Evolutionary conservation across 2,113 vertebrate species (phyloP).

Genomic region (Pygoscelis adeliae): DNA sequence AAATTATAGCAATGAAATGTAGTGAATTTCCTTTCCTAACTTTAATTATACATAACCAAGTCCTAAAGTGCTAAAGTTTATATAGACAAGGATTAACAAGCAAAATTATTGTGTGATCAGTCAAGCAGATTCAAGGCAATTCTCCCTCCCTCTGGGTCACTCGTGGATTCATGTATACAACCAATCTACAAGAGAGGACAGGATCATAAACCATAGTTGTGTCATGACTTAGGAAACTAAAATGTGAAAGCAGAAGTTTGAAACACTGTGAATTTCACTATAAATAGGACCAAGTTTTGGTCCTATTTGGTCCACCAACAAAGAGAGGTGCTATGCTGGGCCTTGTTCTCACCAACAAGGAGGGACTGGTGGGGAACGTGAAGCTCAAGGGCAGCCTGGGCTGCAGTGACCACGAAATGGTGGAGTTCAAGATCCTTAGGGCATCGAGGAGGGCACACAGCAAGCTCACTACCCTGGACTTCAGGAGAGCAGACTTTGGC

Average conservation of each 20-base stretch:
- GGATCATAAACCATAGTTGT: not conserved
- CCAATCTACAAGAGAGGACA: not conserved
- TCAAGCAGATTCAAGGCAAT: not conserved
- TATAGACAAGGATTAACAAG: not conserved
- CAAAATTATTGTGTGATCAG: not conserved
- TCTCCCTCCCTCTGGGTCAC: not conserved
- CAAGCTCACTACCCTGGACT: no score
- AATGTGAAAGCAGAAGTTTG: not conserved
- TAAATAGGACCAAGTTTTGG: not conserved
- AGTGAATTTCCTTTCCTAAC: not conserved
- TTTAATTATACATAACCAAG: not conserved
- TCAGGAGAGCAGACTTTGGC: no score
- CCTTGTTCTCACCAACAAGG: no score
- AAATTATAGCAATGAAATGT: not conserved
- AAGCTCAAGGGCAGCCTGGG: no score
- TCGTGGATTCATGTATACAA: accelerated
- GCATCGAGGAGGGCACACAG: no score
- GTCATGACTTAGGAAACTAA: not conserved
- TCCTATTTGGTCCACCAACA: no score
- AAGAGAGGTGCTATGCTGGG: no score
- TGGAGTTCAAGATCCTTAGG: no score
- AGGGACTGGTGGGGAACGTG: no score
- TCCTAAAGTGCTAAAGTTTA: not conserved
- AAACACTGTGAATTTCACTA: not conserved
- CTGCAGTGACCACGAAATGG: no score